phyloP scores from a whole-genome alignment of 2,888 invertebrate species.

The Orgyia antiqua region DNA sequence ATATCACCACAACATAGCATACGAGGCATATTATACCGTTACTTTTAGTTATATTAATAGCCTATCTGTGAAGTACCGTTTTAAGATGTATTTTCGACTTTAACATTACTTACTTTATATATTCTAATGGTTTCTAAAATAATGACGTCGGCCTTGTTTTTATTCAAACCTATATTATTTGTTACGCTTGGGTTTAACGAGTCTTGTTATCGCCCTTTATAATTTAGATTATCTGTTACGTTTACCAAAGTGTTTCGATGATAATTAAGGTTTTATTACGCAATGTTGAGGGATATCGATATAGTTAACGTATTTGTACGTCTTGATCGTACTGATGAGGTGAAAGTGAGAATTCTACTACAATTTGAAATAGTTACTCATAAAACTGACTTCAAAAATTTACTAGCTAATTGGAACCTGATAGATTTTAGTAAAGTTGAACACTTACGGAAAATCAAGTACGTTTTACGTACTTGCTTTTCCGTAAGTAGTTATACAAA shows the following conservation, averaged over 20 bases:
- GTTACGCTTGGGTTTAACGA: background rate
- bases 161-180: background rate
- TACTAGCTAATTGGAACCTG: too few species aligned
- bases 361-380: too few species aligned
- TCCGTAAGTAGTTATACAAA: too few species aligned
- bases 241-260: background rate
- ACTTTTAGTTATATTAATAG: background rate
- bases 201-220: background rate
- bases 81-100: background rate
- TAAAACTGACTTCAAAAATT: too few species aligned
- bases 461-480: too few species aligned
- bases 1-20: too few species aligned
- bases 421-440: too few species aligned
- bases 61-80: background rate
- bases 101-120: background rate
- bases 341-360: too few species aligned
- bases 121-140: background rate
- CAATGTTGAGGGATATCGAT: background rate
- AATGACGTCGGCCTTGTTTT: background rate
- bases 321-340: too few species aligned
- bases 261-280: background rate
- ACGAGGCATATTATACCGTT: too few species aligned
- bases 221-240: background rate
- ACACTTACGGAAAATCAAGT: too few species aligned
- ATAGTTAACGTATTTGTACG: too few species aligned